phyloP scores from a whole-genome alignment of 2,113 vertebrate genomes.

The Astatotilapia flaviijosephi region DNA sequence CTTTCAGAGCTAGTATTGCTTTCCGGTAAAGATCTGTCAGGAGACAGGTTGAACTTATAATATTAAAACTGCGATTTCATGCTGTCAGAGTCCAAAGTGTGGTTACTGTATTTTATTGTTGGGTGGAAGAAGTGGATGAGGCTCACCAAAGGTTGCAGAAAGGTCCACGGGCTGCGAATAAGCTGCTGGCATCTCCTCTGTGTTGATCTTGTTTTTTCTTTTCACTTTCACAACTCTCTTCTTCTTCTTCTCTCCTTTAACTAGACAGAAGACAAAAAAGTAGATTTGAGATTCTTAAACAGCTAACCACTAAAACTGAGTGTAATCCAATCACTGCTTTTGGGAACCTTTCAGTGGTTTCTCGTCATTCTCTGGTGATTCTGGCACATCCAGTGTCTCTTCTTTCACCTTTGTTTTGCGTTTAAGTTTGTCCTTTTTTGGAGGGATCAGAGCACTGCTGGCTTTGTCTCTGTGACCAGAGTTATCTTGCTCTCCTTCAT shows the following conservation, averaged over 20 bases:
- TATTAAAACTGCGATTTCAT: neutral
- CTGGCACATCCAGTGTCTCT: conserved; percentile 28
- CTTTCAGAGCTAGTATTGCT: conserved; percentile 82
- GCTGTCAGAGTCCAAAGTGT: neutral
- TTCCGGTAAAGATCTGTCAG: conserved; percentile 80
- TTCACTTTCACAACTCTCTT: conserved; percentile 69
- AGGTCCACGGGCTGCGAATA: conserved; percentile 68
- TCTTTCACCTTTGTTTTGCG: conserved; percentile 58
- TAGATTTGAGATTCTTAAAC: neutral
- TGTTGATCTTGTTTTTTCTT: conserved; percentile 82
- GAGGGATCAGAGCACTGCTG: conserved; percentile 52
- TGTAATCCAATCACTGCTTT: fast-evolving
- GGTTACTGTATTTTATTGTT: neutral
- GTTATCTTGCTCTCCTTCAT: conserved; percentile 48
- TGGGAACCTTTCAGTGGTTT: conserved; percentile 48
- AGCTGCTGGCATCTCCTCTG: conserved; percentile 49
- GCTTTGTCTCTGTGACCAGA: conserved; percentile 37
- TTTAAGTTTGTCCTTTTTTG: conserved; percentile 43
- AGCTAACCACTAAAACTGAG: neutral
- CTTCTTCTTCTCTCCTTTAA: conserved; percentile 68
- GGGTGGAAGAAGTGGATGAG: neutral
- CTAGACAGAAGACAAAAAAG: conserved; percentile 30
- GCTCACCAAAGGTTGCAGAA: conserved; percentile 79
- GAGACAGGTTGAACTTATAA: conserved; percentile 7
- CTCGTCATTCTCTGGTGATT: conserved; percentile 22